phyloP scores from a whole-genome alignment of 1,140 invertebrate genomes.

The Calliopsis andreniformis region DNA sequence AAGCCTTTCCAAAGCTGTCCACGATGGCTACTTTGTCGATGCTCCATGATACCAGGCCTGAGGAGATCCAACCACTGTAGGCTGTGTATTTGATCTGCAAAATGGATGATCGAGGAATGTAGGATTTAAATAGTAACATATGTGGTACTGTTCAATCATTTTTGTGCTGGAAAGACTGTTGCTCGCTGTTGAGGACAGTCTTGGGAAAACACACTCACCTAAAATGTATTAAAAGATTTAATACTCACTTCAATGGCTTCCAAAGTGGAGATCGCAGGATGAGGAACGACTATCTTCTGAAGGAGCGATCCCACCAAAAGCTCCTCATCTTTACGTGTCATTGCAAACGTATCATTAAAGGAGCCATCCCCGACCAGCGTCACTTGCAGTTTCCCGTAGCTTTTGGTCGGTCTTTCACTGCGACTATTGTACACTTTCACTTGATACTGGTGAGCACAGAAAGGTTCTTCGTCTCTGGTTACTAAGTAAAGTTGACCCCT shows the following conservation, averaged over 20 bases:
- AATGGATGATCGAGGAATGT: slow-evolving; percentile 37
- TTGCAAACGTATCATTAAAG: slow-evolving; percentile 93
- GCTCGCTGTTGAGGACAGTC: too few species aligned
- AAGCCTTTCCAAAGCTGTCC: slow-evolving; percentile 92
- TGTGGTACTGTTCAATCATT: too few species aligned
- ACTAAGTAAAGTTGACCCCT: slow-evolving; percentile 92
- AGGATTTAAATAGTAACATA: too few species aligned
- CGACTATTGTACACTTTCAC: slow-evolving; percentile 90
- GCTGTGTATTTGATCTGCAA: slow-evolving; percentile 92
- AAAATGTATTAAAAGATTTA: too few species aligned
- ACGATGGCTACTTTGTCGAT: slow-evolving; percentile 91
- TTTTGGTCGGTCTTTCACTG: slow-evolving; percentile 84
- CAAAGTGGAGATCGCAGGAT: slow-evolving; percentile 89
- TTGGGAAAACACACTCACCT: too few species aligned
- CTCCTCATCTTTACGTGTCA: slow-evolving; percentile 92
- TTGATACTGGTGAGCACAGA: slow-evolving; percentile 95
- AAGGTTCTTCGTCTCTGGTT: slow-evolving; percentile 95
- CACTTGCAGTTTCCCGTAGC: slow-evolving; percentile 91
- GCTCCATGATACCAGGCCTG: slow-evolving; percentile 88
- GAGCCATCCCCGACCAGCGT: slow-evolving; percentile 90
- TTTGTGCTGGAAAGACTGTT: too few species aligned
- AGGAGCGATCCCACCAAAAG: slow-evolving; percentile 87
- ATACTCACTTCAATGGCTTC: slow-evolving; percentile 77
- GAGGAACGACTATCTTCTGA: slow-evolving; percentile 92
- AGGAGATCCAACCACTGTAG: slow-evolving; percentile 96